A percentile compares a stretch with the other conserved stretches of the same genome.
Evolutionary conservation across 2,888 invertebrate genomes (phyloP).

Genomic region (Clistopyga incitator): DNA sequence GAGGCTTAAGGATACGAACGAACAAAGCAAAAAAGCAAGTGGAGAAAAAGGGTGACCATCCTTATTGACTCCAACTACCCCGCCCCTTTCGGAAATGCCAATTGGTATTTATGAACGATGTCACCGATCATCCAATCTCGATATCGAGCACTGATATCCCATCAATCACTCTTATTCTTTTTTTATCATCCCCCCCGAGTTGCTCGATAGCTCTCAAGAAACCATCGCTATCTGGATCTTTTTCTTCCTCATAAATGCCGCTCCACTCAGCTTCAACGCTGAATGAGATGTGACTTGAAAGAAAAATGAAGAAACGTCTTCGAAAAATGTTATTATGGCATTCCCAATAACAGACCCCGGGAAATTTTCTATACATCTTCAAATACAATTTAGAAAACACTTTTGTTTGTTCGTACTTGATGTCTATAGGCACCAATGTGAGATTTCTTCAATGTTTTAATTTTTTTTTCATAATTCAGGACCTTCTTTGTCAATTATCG

Average conservation of each 20-base stretch:
- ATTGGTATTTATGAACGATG: constrained; percentile 71
- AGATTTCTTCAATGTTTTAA: too few relatives aligned
- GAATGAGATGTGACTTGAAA: not conserved
- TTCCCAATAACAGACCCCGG: not conserved
- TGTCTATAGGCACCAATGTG: too few relatives aligned
- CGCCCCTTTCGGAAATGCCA: constrained; percentile 24
- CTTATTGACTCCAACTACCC: constrained; percentile 3
- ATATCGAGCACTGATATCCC: constrained; percentile 22
- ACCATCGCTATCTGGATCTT: constrained; percentile 40
- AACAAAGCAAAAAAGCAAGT: constrained; percentile 14
- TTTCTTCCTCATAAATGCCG: not conserved
- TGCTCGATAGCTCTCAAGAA: constrained; percentile 3
- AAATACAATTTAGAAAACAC: not conserved
- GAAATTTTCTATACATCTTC: not conserved
- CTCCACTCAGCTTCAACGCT: not conserved
- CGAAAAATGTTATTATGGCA: not conserved
- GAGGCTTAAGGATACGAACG: constrained; percentile 30
- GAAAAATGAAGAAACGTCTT: not conserved
- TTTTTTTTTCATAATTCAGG: too few relatives aligned
- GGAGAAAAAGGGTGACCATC: constrained; percentile 24
- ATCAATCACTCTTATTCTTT: constrained; percentile 64
- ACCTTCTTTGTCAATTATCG: too few relatives aligned
- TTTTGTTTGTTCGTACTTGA: not conserved
- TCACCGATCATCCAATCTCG: constrained; percentile 55
- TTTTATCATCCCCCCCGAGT: constrained; percentile 53